Percentiles rank a stretch among this genome's conserved stretches.
Evolutionary conservation across 2,113 vertebrate species (phyloP).

Genomic region (Pangasianodon gigas): DNA sequence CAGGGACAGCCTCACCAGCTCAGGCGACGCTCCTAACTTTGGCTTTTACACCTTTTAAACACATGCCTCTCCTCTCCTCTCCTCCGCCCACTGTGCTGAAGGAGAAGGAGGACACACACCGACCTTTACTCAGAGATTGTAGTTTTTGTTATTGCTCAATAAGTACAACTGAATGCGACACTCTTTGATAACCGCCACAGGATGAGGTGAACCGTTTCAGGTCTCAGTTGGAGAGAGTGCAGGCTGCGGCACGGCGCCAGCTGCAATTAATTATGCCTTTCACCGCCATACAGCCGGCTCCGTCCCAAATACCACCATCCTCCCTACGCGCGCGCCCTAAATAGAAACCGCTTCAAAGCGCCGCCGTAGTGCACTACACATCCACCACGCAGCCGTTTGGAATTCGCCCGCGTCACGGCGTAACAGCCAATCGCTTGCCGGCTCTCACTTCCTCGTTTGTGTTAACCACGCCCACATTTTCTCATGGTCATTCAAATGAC

Average conservation of each 20-base stretch:
- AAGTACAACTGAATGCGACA: neutral
- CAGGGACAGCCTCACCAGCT: neutral
- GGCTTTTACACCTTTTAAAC: neutral
- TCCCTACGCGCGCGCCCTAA: neutral
- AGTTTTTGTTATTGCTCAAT: neutral
- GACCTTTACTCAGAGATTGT: neutral
- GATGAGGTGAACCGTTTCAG: neutral
- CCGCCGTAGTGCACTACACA: neutral
- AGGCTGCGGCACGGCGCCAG: neutral
- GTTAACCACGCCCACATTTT: neutral
- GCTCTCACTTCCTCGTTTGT: neutral
- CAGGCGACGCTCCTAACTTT: neutral
- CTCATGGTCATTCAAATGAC: neutral
- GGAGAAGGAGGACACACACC: neutral
- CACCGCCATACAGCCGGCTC: too few species aligned
- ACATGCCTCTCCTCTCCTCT: neutral
- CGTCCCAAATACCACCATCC: neutral
- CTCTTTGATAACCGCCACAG: neutral
- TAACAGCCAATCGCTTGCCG: neutral
- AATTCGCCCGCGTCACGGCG: neutral
- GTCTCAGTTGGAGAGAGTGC: neutral
- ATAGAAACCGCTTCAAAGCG: accelerated
- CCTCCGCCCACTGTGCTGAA: neutral
- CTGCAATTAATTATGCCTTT: neutral
- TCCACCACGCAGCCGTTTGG: neutral